Conservation (phyloP, 1,140 invertebrate genomes). For the Triops longicaudatus region DNA sequence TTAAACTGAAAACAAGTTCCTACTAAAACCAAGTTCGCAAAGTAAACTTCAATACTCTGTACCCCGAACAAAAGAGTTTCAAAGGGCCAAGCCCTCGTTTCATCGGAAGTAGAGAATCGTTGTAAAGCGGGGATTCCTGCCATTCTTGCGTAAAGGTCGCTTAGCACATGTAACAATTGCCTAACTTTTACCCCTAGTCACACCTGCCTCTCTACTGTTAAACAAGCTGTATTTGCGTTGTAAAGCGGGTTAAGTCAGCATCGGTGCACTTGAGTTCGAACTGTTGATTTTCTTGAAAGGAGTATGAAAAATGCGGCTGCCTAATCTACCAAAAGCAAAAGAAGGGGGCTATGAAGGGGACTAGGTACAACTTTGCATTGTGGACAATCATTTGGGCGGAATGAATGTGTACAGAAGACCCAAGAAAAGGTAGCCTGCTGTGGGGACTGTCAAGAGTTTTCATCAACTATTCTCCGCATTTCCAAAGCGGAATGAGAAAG, state of each 20-base stretch:
- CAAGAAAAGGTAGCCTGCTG: not conserved
- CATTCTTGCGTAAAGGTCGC: not conserved
- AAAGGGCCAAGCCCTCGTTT: no score
- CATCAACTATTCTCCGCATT: not conserved
- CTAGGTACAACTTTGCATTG: not conserved
- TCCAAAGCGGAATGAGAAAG: not conserved
- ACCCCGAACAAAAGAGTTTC: no score
- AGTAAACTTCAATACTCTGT: no score
- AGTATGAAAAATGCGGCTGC: not conserved
- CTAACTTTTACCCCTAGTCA: not conserved
- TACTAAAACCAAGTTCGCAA: no score
- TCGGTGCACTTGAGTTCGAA: not conserved
- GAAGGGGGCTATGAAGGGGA: not conserved
- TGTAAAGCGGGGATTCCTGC: not conserved
- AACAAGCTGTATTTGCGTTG: conserved; percentile 3
- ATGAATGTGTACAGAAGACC: not conserved
- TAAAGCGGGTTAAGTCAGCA: not conserved
- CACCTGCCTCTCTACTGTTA: not conserved
- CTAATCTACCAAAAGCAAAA: not conserved
- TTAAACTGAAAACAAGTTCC: no score
- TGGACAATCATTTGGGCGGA: not conserved
- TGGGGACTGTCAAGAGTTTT: not conserved
- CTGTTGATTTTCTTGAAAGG: conserved; percentile 5
- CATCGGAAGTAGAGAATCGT: no score
- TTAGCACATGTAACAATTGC: not conserved